phyloP scores from a whole-genome alignment of 2,797 vertebrate genomes.

The Acipenser ruthenus region DNA sequence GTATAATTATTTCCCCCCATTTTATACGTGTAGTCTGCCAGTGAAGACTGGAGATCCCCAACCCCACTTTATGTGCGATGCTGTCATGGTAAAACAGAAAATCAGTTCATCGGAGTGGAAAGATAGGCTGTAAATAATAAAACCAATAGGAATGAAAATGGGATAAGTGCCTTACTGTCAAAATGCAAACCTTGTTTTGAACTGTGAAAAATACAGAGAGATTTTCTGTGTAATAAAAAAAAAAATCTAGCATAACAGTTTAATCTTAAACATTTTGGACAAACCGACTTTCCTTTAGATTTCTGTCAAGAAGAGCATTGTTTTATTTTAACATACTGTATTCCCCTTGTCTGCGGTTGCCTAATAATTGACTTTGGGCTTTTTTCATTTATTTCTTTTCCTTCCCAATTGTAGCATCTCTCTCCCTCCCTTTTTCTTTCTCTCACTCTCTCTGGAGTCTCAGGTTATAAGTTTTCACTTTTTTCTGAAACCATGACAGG shows the following conservation, averaged over 20 bases:
- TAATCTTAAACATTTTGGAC: background rate
- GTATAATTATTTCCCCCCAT: too few relatives aligned
- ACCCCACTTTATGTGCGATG: background rate
- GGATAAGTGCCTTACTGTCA: background rate
- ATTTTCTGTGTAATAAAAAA: background rate
- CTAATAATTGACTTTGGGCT: constrained; percentile 66
- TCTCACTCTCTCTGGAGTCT: constrained; percentile 63
- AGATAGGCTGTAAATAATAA: constrained; percentile 3
- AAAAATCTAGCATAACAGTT: background rate
- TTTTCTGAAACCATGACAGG: constrained; percentile 83
- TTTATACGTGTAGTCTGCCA: too few relatives aligned
- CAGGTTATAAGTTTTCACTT: constrained; percentile 76
- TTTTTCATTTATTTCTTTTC: constrained; percentile 60
- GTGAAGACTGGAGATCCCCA: too few relatives aligned
- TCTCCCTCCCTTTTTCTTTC: constrained; percentile 21
- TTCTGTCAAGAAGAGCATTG: constrained; percentile 45
- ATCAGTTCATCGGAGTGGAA: constrained; percentile 8
- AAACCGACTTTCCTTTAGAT: constrained; percentile 33
- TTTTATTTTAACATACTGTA: constrained; percentile 27
- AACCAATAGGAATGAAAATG: background rate
- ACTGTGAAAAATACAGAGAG: background rate
- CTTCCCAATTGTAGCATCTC: background rate
- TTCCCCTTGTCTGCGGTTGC: constrained; percentile 43
- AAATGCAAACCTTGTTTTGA: background rate
- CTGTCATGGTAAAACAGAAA: constrained; percentile 6